Evolutionary conservation across 2,888 invertebrate species (phyloP).

Genomic region (Agrilus biguttatus): DNA sequence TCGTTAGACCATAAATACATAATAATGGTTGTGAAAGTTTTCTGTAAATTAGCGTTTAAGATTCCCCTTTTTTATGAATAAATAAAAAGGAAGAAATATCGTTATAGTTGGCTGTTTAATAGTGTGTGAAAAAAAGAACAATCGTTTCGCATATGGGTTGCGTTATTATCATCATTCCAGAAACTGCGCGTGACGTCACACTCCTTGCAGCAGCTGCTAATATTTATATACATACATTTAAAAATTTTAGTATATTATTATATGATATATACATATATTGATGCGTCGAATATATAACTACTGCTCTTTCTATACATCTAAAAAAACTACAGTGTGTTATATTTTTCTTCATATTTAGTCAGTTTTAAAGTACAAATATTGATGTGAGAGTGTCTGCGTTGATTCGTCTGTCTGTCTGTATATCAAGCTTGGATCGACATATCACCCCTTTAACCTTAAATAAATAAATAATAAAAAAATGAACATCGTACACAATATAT

Average conservation of each 20-base stretch:
- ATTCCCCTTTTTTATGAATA: not conserved
- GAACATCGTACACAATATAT: slow-evolving; percentile 6
- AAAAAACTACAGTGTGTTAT: not conserved
- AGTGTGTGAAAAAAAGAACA: not conserved
- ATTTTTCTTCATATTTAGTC: slow-evolving; percentile 51
- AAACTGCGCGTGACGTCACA: not conserved
- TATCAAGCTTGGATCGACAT: slow-evolving; percentile 16
- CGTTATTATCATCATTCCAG: not conserved
- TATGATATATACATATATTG: slow-evolving; percentile 1
- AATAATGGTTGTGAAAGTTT: slow-evolving; percentile 27
- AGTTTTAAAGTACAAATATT: slow-evolving; percentile 70
- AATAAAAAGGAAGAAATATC: not conserved
- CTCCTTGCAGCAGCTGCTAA: slow-evolving; percentile 10
- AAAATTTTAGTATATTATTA: not conserved
- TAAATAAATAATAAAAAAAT: slow-evolving; percentile 3
- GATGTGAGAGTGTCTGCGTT: slow-evolving; percentile 26
- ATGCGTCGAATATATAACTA: slow-evolving; percentile 3
- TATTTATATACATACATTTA: slow-evolving; percentile 9
- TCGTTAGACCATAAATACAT: slow-evolving; percentile 20
- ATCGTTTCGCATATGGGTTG: not conserved
- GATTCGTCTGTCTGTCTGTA: slow-evolving; percentile 10
- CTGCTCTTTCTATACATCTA: not conserved
- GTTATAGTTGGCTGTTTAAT: not conserved
- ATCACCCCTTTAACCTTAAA: slow-evolving; percentile 9
- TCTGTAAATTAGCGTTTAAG: slow-evolving; percentile 13